phyloP scores from a whole-genome alignment of 2,888 invertebrate genomes.

The Parnassius mnemosyne region DNA sequence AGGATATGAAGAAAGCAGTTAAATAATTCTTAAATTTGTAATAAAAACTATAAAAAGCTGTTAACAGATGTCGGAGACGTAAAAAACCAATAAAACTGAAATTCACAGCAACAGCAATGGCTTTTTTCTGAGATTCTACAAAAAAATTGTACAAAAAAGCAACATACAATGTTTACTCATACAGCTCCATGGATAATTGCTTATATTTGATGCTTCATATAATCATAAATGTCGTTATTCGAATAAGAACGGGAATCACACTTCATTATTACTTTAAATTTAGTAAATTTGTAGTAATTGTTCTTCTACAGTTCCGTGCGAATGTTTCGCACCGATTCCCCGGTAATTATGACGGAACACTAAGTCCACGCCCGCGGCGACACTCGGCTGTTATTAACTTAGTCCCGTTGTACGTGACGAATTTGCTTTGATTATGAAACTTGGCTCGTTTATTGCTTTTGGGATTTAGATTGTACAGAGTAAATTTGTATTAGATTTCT shows the following conservation, averaged over 20 bases:
- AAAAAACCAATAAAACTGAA: too few species aligned
- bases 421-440: conserved; percentile 24
- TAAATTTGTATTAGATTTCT: neutral
- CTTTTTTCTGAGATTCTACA: too few species aligned
- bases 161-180: too few species aligned
- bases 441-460: conserved; percentile 16
- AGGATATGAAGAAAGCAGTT: too few species aligned
- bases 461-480: conserved; percentile 11
- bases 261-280: neutral
- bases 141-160: too few species aligned
- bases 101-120: too few species aligned
- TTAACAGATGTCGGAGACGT: too few species aligned
- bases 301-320: neutral
- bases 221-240: too few species aligned
- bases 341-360: conserved; percentile 13
- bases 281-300: conserved; percentile 10
- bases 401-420: conserved; percentile 24
- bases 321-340: conserved; percentile 2
- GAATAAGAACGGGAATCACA: neutral
- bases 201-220: too few species aligned
- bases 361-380: conserved; percentile 20
- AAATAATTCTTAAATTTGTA: too few species aligned
- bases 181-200: too few species aligned
- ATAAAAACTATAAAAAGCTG: too few species aligned
- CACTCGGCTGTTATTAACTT: conserved; percentile 23